Evolutionary conservation across 2,888 invertebrate species (phyloP).

Genomic region (Myopa tessellatipennis): DNA sequence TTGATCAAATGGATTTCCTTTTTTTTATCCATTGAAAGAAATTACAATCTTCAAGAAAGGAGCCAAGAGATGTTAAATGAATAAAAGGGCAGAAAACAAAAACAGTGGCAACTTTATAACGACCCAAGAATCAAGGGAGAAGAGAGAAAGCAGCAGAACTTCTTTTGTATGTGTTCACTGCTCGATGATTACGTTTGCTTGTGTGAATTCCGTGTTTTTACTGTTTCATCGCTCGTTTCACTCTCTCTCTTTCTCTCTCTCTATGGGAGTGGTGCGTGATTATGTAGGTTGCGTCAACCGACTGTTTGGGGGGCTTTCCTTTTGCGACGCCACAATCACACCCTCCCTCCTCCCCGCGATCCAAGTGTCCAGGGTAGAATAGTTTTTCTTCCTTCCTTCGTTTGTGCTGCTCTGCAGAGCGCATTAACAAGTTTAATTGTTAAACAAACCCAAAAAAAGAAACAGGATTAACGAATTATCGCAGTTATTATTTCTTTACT

Average conservation of each 20-base stretch:
- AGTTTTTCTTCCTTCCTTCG: conserved; percentile 19
- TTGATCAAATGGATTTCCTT: background rate
- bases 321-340: no score
- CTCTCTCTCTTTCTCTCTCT: no score
- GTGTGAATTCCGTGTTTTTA: no score
- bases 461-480: conserved; percentile 9
- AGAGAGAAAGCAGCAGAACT: background rate
- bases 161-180: background rate
- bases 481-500: background rate
- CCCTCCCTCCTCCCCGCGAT: no score
- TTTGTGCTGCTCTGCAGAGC: conserved; percentile 58
- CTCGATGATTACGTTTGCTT: background rate
- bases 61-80: background rate
- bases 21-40: background rate
- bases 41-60: background rate
- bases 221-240: no score
- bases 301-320: no score
- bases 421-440: conserved; percentile 62
- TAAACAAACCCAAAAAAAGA: conserved; percentile 52
- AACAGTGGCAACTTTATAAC: background rate
- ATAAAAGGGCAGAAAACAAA: background rate
- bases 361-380: no score
- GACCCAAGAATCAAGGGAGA: background rate
- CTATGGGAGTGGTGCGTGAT: no score
- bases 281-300: no score